Evolutionary conservation across 1,140 invertebrate genomes (phyloP), one percentile per base, ranked within the genome.

Genomic region (Papilio dardanus): DNA sequence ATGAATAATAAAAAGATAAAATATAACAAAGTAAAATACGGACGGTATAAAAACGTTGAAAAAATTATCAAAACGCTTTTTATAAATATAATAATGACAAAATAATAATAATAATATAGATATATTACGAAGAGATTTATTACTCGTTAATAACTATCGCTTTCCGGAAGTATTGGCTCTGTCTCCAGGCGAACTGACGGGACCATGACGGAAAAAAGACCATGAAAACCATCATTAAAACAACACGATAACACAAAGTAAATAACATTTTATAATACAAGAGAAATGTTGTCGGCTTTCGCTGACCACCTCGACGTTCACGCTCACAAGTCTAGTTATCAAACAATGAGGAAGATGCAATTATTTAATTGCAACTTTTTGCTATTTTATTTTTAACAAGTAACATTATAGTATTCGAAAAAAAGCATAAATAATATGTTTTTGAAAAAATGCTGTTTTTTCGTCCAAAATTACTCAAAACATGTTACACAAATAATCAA

Each of bases 131-230:
- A 93, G 85, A 92, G 86, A 88, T 87, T 88, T 86, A 93, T 94
- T 94, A 94, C 93, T 94, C 93, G 88, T 93, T 91, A 88, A 93
- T 95, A 93, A 95, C 96, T 95, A 98, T 97, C 94, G 97, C 97
- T 96, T 98, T 97, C 96, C 96, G 97, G 97, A 98, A 98, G 96
- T 98, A 96, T 95, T 97, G 95, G 96, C 97, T 98, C 96, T 97
- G 96, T 95, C 97, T 97, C 97, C 97, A 98, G 95, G 97, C 96
- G 96, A 97, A 97, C 97, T 97, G 90, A 95, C 92, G 94, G 93
- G 91, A 94, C 89, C 91, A 94, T 93, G 93, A 94, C 90, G 89
- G 92, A 89, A 94, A 88, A 92, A 91, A 88, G 83, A 90, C 86
- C 86, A 86, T 83, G 85, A 92, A 89, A 90, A 83, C 87, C 78